These are phyloP conservation scores for Mizuhopecten yessoensis DNA, from an alignment of 1,140 invertebrate genomes.

Conservation along the genomic window DNA sequence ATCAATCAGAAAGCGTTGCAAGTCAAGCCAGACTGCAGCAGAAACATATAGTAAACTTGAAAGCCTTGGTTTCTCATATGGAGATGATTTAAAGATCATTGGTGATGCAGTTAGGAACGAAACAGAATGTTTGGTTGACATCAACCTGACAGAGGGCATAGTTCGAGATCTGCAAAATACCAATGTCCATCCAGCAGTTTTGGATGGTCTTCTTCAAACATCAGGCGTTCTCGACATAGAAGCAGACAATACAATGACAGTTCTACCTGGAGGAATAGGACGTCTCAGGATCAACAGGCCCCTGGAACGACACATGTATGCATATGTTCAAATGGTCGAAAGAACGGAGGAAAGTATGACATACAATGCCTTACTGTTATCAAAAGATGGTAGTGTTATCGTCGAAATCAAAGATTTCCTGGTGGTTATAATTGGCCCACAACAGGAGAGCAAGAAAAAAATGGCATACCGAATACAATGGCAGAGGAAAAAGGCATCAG, in stretches of 20 bases:
- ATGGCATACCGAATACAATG: slow-evolving; percentile 8
- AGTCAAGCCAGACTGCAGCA: slow-evolving; percentile 55
- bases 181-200: slow-evolving; percentile 70
- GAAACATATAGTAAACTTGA: slow-evolving; percentile 66
- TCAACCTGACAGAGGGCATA: slow-evolving; percentile 61
- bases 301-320: slow-evolving; percentile 37
- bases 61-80: slow-evolving; percentile 70
- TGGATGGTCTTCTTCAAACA: slow-evolving; percentile 67
- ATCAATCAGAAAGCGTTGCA: slow-evolving; percentile 65
- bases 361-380: slow-evolving; percentile 65
- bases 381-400: slow-evolving; percentile 66
- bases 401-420: slow-evolving; percentile 60
- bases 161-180: slow-evolving; percentile 62
- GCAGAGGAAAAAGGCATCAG: not conserved
- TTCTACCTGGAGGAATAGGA: slow-evolving; percentile 44
- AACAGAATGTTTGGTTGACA: slow-evolving; percentile 67
- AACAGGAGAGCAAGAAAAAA: slow-evolving; percentile 23
- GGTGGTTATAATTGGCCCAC: not conserved
- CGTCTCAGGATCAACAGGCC: slow-evolving; percentile 7
- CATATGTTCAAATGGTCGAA: slow-evolving; percentile 45
- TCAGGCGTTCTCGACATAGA: not conserved
- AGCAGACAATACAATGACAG: slow-evolving; percentile 43
- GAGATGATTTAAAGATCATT: slow-evolving; percentile 65
- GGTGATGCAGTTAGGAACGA: slow-evolving; percentile 58
- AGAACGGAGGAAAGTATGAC: slow-evolving; percentile 49